Base-by-base conservation (phyloP, 2,888 invertebrate genomes). In the Mythimna lalbum region DNA sequence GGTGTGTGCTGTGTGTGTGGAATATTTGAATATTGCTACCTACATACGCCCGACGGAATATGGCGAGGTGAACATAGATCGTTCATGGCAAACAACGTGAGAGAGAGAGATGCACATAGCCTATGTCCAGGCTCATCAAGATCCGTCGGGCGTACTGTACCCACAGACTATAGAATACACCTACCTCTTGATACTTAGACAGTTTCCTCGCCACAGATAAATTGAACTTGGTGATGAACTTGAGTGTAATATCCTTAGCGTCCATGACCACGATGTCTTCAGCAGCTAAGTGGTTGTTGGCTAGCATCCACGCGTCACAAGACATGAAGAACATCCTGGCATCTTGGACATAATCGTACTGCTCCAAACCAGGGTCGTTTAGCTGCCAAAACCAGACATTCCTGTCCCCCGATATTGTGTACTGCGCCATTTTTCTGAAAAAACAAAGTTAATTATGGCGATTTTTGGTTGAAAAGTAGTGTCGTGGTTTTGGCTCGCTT, bases 201-300 rank as follows among this genome's bases (percentile, higher is more conserved):
- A 97, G 94, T 79, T 96, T 94, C 81, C 96, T 97, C 0, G 97
- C 97, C 69, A 97, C 86, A 0, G 97, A 97, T 27, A 97, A 87
- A 87, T 97, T 97, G 83, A 97, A 97, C 67, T 97, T 98, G 59
- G 91, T 96, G 74, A 93, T 62, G 55, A 94, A 93, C 83, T 92
- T 95, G 14, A 95, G 81, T 0, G 91, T 89, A 14, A 95, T 83
- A 73, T 95, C 95, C 69, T 94, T 95, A 0, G 90, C 92, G 72
- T 95, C 95, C 84, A 95, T 67, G 0, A 95, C n/a, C 0, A 90
- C 91, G 0, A 94, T 83, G 63, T 95, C 95, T 2, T 86, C 87
- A 0, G 93, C 93, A 31, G 89, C 89, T 36, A 93, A 77, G 0
- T 73, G 21, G 0, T 89, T 80, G 27, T 90, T 88, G 2, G 85